These are phyloP conservation scores for Pyrrhia umbra DNA, from an alignment of 2,888 invertebrate genomes.

Conservation along the genomic window DNA sequence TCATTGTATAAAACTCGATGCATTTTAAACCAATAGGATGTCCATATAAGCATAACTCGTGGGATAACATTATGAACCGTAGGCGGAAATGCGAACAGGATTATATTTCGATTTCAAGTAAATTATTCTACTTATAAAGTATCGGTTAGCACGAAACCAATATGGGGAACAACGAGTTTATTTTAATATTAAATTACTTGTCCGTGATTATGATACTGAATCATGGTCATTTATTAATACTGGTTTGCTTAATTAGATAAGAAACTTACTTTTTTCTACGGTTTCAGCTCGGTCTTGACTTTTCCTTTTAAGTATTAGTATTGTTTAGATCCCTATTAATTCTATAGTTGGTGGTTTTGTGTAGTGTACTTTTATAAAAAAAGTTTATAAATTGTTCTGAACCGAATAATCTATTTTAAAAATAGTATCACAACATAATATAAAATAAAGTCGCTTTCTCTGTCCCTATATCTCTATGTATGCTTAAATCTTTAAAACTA, in stretches of 20 bases:
- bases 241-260: neutral
- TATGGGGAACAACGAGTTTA: slow-evolving; percentile 13
- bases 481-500: too few species aligned
- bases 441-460: too few species aligned
- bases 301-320: neutral
- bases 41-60: slow-evolving; percentile 6
- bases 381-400: too few species aligned
- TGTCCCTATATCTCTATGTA: too few species aligned
- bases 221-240: slow-evolving; percentile 10
- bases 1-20: neutral
- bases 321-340: too few species aligned
- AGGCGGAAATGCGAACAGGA: slow-evolving; percentile 8
- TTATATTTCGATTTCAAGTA: slow-evolving; percentile 11
- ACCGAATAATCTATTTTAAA: too few species aligned
- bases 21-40: neutral
- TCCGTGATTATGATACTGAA: slow-evolving; percentile 1
- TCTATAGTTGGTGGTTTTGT: too few species aligned
- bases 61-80: neutral
- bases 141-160: slow-evolving; percentile 10
- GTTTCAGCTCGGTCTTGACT: too few species aligned
- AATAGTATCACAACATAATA: too few species aligned
- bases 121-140: slow-evolving; percentile 15
- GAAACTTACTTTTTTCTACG: neutral
- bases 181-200: slow-evolving; percentile 9
- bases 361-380: too few species aligned